Evolutionary conservation across 64 coral and sea anemone species (phyloP), one percentile per base, ranked within the genome.

Genomic region (Orbicella faveolata): DNA sequence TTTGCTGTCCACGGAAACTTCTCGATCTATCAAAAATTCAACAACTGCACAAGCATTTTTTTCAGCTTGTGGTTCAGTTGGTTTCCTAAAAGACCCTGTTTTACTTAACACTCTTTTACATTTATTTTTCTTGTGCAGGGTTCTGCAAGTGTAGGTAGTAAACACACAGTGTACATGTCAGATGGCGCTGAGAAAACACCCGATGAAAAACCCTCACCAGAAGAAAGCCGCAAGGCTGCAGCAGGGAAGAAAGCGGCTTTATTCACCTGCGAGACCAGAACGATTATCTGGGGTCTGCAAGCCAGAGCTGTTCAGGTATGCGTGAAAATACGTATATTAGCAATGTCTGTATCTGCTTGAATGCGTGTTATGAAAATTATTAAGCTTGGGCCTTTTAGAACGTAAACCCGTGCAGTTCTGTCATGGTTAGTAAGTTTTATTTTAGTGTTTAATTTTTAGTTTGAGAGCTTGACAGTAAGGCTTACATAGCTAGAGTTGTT

Each of bases 241-340:
- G 77, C 26, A 67, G 74, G 63, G 67, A 69, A 77, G 23, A 96
- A 84, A 17, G 74, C 83, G 52, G 75, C 77, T 34, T 33, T 99
- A 36, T 99, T 99, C 87, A 89, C 92, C 26, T 89, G 79, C 14
- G 87, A 93, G 54, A 99, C 97, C 21, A 88, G 90, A 51, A 89
- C 97, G 2, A 96, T 99, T 4, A 85, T 99, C 20, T 99, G 97
- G 97, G 97, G 97, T 8, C 34, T 99, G 88, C 97, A 99, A 79
- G 77, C 91, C 1, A 77, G 97, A 82, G 97, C 97, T 63, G 97
- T 99, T 4, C 97, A 99, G 80, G 97, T 99, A 91, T n/a, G 15
- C 54, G 52, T 87, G 52, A 14, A 9, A 14, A 81, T 53, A 6
- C 55, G 5, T 62, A n/a, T 81, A 19, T 1, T 52, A 13, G 6